phyloP scores from a whole-genome alignment of 2,113 vertebrate genomes.

The Lipophrys pholis region DNA sequence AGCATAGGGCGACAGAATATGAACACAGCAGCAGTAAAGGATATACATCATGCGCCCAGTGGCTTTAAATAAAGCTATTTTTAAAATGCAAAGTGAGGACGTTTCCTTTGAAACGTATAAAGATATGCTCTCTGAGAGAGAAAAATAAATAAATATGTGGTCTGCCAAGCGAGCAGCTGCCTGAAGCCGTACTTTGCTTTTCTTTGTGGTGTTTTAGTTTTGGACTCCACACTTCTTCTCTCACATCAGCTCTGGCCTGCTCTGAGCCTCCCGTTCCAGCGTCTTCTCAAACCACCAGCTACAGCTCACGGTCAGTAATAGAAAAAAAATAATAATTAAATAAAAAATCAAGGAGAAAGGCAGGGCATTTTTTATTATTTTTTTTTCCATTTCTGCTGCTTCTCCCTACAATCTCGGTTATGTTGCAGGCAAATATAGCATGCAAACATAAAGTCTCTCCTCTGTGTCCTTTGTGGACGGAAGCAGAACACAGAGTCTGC shows the following conservation, averaged over 20 bases:
- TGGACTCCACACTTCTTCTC: conserved; percentile 67
- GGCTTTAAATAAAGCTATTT: conserved; percentile 3
- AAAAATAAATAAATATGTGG: background rate
- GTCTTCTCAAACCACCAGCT: conserved; percentile 68
- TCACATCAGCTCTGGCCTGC: conserved; percentile 68
- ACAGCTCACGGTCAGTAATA: conserved; percentile 57
- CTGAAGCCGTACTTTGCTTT: conserved; percentile 18
- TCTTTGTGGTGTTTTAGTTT: conserved; percentile 20
- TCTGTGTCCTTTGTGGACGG: conserved; percentile 59
- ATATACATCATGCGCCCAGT: no score
- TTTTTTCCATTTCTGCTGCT: conserved; percentile 16
- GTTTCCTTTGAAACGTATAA: background rate
- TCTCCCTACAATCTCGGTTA: conserved; percentile 12
- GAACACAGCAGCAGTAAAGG: no score
- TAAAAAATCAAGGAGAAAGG: fast-evolving
- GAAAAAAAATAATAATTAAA: conserved; percentile 7
- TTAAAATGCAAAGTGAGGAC: conserved; percentile 15
- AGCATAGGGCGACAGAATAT: no score
- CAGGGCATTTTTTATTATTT: no score
- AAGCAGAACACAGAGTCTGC: conserved; percentile 51
- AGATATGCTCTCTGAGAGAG: background rate
- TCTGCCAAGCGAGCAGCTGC: background rate
- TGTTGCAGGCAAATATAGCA: conserved; percentile 25
- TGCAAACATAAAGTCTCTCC: conserved; percentile 13
- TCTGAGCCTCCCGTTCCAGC: conserved; percentile 72